Evolutionary conservation across 2,888 invertebrate genomes (phyloP).

Genomic region (Ichneumoninae sp.): DNA sequence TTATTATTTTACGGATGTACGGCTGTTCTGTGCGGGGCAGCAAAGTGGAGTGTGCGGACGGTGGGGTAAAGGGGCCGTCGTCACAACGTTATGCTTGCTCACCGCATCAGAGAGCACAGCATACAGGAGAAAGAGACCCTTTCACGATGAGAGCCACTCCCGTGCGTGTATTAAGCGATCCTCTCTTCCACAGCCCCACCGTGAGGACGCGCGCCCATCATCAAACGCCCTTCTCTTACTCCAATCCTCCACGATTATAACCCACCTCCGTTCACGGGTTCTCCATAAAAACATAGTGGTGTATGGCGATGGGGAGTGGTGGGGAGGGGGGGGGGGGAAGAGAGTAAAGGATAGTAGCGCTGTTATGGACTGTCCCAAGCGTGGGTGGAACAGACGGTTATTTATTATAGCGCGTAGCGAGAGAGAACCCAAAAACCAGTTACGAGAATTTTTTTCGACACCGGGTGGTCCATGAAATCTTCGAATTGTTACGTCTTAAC

Average conservation of each 20-base stretch:
- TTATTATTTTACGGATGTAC: conserved; percentile 63
- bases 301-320: neutral
- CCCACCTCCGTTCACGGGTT: conserved; percentile 56
- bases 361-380: conserved; percentile 46
- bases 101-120: conserved; percentile 26
- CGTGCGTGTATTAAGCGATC: conserved; percentile 61
- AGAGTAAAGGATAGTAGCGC: conserved; percentile 18
- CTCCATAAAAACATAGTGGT: conserved; percentile 64
- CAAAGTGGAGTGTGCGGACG: conserved; percentile 45
- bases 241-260: conserved; percentile 66
- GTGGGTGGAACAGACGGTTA: conserved; percentile 72
- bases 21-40: conserved; percentile 29
- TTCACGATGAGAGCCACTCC: conserved; percentile 62
- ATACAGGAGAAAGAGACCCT: conserved; percentile 48
- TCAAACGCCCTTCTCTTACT: conserved; percentile 64
- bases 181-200: conserved; percentile 49
- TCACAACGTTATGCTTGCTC: conserved; percentile 46
- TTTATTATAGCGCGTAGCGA: conserved; percentile 70
- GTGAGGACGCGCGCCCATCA: conserved; percentile 60
- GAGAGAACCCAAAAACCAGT: conserved; percentile 69
- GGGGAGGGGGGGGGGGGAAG: too few relatives aligned
- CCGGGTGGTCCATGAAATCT: conserved; percentile 67
- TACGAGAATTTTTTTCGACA: conserved; percentile 60
- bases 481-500: conserved; percentile 48
- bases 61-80: conserved; percentile 7